A percentile compares a stretch with the other conserved stretches of the same genome.
phyloP scores from a whole-genome alignment of 2,113 vertebrate species.

The Sylvietta virens region DNA sequence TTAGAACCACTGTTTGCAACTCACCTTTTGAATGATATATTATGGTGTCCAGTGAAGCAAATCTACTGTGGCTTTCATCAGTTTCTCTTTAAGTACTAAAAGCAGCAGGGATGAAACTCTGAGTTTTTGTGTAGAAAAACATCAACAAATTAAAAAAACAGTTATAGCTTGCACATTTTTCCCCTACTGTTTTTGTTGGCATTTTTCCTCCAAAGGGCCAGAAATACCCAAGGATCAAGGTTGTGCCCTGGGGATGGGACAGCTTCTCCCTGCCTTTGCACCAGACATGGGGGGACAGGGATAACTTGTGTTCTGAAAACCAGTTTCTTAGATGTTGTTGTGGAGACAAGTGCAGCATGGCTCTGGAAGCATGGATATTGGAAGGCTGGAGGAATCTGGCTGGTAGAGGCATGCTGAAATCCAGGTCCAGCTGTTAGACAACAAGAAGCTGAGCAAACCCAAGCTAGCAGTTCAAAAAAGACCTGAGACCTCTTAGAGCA shows the following conservation, averaged over 20 bases:
- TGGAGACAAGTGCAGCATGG: not conserved
- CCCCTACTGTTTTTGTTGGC: not conserved
- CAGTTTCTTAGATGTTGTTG: not conserved
- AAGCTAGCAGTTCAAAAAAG: not conserved
- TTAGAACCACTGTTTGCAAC: slow-evolving; percentile 44
- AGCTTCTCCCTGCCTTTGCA: not conserved
- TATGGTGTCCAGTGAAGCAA: not conserved
- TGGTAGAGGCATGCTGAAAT: not conserved
- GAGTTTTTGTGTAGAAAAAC: not conserved
- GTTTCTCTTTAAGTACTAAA: not conserved
- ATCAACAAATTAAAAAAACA: not conserved
- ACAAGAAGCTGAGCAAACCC: not conserved
- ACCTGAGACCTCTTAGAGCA: not conserved
- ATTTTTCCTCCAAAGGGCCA: not conserved
- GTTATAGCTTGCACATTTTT: not conserved
- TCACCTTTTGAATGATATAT: slow-evolving; percentile 42
- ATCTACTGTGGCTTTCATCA: slow-evolving; percentile 48
- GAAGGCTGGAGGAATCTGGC: not conserved
- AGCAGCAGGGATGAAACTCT: not conserved
- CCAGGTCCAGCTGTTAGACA: not conserved
- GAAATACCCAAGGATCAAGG: not conserved
- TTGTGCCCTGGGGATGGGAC: not conserved
- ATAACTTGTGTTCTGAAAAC: not conserved
- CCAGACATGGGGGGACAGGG: not conserved
- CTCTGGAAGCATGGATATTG: not conserved